Conservation (phyloP, 2,113 vertebrate genomes). For the Gulo gulo region DNA sequence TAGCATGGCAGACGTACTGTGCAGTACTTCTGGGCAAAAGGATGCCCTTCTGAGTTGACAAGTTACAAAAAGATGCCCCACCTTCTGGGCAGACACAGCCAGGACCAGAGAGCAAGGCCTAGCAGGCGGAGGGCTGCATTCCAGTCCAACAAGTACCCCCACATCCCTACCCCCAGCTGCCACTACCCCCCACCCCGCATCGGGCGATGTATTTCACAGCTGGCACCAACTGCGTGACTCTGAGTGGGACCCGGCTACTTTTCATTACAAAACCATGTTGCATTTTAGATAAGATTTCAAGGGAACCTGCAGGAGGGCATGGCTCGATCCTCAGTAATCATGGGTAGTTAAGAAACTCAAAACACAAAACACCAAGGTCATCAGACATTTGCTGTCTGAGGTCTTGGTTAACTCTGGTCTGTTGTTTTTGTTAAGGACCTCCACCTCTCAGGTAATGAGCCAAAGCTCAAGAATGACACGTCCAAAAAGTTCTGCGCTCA, state of each 20-base stretch:
- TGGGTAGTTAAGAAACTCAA: conserved; percentile 75
- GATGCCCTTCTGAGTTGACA: background rate
- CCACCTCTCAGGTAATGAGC: conserved; percentile 74
- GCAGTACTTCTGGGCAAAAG: background rate
- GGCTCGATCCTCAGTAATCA: conserved; percentile 69
- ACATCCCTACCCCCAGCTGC: accelerated
- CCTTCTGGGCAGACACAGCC: background rate
- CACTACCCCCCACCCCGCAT: background rate
- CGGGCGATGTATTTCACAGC: background rate
- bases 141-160: background rate
- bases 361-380: conserved; percentile 69
- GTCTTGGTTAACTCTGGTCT: background rate
- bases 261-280: background rate
- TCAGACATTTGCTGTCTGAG: conserved; percentile 54
- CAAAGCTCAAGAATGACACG: conserved; percentile 78
- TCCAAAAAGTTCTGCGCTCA: conserved; percentile 79
- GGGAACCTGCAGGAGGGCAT: conserved; percentile 67
- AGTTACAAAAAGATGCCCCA: background rate
- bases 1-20: background rate
- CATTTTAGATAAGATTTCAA: conserved; percentile 74
- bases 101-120: background rate
- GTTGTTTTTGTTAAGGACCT: conserved; percentile 62
- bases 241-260: background rate
- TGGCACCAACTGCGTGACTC: background rate
- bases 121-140: background rate